Conservation (phyloP, 23 tunicate genomes). For the Phallusia fumigata region DNA sequence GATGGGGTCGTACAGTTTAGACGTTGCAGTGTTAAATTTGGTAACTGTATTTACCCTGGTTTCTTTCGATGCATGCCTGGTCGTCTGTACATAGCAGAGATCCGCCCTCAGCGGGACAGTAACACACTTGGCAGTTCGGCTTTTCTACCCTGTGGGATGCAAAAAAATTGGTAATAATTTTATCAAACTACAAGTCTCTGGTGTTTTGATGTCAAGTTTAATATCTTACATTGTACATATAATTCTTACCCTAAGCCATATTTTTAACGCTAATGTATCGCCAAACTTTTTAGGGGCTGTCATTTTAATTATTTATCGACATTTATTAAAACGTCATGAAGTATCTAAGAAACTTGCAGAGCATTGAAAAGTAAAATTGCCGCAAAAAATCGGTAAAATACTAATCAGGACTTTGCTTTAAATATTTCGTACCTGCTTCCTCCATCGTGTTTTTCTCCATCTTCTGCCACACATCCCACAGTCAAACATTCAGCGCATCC, state of each 20-base stretch:
- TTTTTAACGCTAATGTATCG: too few species aligned
- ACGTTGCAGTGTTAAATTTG: too few species aligned
- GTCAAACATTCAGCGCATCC: slow-evolving; percentile 71
- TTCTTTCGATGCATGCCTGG: slow-evolving; percentile 39
- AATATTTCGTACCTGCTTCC: slow-evolving; percentile 53
- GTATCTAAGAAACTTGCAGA: too few species aligned
- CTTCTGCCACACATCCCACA: slow-evolving; percentile 69
- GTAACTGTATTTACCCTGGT: not conserved
- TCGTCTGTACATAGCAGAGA: slow-evolving; percentile 48
- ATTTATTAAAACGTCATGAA: too few species aligned
- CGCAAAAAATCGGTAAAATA: too few species aligned
- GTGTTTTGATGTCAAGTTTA: too few species aligned
- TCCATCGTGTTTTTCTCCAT: slow-evolving; percentile 39
- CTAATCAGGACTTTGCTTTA: too few species aligned
- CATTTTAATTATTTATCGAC: too few species aligned
- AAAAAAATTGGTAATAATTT: not conserved
- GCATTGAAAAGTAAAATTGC: not conserved
- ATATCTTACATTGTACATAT: too few species aligned
- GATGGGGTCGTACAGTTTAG: too few species aligned
- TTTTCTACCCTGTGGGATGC: slow-evolving; percentile 13
- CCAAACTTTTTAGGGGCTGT: too few species aligned
- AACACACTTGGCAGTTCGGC: slow-evolving; percentile 60
- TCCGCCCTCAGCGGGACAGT: slow-evolving; percentile 79
- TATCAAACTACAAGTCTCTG: not conserved
- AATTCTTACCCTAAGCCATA: too few species aligned